Evolutionary conservation across 2,113 vertebrate genomes (phyloP).

Genomic region (Guaruba guarouba): DNA sequence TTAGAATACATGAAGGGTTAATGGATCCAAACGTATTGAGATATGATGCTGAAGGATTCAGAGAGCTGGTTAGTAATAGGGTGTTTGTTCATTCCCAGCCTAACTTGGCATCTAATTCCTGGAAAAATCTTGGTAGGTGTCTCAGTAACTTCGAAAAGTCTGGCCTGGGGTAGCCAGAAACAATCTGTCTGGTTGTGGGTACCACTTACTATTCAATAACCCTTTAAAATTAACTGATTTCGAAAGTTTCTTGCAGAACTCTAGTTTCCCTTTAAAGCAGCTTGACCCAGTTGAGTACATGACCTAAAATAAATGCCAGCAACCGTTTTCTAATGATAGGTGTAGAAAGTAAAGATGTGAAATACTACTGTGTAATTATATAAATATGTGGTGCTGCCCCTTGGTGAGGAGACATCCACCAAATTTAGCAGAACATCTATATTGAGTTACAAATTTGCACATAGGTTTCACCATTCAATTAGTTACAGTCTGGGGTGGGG

Average conservation of each 20-base stretch:
- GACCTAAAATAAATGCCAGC: constrained; percentile 37
- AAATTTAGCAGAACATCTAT: constrained; percentile 27
- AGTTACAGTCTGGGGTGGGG: neutral
- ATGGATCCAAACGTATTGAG: neutral
- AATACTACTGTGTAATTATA: constrained; percentile 19
- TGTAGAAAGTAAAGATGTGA: constrained; percentile 41
- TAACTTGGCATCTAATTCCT: neutral
- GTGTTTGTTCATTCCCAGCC: neutral
- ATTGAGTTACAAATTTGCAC: constrained; percentile 32
- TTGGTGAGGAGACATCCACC: neutral
- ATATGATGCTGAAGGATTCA: neutral
- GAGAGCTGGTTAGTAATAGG: neutral
- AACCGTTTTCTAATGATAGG: constrained; percentile 30
- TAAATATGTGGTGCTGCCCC: neutral
- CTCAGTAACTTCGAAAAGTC: neutral
- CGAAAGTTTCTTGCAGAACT: neutral
- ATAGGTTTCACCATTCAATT: neutral
- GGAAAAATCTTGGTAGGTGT: neutral
- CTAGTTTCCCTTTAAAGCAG: neutral
- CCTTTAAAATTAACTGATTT: neutral
- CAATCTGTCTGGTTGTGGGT: neutral
- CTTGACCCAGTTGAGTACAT: constrained; percentile 20
- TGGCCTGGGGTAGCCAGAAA: neutral
- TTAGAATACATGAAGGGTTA: neutral
- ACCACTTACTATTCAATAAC: neutral